phyloP scores from a whole-genome alignment of 2,113 vertebrate species.

The Nothocercus nigrocapillus region DNA sequence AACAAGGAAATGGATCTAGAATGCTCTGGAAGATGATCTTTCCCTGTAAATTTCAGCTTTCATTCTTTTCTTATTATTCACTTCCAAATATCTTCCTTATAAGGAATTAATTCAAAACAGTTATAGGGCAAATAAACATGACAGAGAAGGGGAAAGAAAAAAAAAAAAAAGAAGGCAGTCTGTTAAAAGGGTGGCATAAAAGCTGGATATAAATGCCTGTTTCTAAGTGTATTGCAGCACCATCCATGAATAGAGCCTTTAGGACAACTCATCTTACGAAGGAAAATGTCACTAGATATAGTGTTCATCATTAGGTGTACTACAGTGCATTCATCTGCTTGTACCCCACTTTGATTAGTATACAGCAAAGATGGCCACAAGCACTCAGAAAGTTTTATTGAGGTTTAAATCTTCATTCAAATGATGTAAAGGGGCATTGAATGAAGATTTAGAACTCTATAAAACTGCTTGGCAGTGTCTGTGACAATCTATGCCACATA shows the following conservation, averaged over 20 bases:
- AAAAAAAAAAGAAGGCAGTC: neutral
- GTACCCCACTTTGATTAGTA: conserved; percentile 61
- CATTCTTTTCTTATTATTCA: neutral
- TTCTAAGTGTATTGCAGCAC: neutral
- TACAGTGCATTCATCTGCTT: conserved; percentile 6
- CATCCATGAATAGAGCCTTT: neutral
- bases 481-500: conserved; percentile 66
- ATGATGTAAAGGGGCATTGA: conserved; percentile 66
- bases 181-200: neutral
- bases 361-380: conserved; percentile 52
- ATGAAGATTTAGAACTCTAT: conserved; percentile 73
- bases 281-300: conserved; percentile 36
- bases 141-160: neutral
- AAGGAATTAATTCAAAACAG: neutral
- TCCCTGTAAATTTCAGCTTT: neutral
- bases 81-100: neutral
- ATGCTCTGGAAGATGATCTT: neutral
- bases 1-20: neutral
- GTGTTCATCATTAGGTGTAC: conserved; percentile 39
- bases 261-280: conserved; percentile 18
- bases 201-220: neutral
- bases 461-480: conserved; percentile 67
- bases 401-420: conserved; percentile 71
- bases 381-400: conserved; percentile 69
- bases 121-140: neutral